Evolutionary conservation across 23 tunicate genomes (phyloP), one percentile per base, ranked within the genome.

Genomic region (Aplidium turbinatum): DNA sequence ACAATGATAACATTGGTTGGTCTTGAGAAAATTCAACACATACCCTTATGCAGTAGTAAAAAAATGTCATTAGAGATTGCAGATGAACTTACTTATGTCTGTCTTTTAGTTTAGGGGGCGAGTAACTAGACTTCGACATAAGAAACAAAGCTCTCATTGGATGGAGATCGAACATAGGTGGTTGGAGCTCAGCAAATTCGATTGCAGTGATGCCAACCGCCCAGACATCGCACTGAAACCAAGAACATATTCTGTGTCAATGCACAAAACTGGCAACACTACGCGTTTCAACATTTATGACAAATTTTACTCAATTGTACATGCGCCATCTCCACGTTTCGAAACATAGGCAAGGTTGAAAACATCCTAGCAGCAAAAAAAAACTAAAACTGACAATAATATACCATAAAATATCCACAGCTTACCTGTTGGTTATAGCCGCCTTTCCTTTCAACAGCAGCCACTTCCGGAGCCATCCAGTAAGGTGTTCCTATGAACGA

Each of bases 401-500:
- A 42, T 13, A 9, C 9, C 48, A 9, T 9, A 42, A 42, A 42
- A 42, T 9, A 13, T 42, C 48, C 13, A 13, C 48, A 42, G 9
- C 6, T 55, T 35, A 90, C 97, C 82, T 90, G 97, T 62, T 90
- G 97, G 60, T 90, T 89, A 56, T 94, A 94, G 31, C 99, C 99
- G 32, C 99, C 99, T 80, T 94, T 94, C 38, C 99, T 63, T 67
- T 94, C 99, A 25, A 94, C 99, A 9, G 99, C 99, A 1, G 99
- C 99, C 39, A 94, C 99, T 48, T 94, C 99, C 4, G 99, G 99
- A 20, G 99, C 99, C 99, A 94, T 94, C 99, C 99, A 94, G 35
- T 94, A 94, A 0, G 99, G 99, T 4, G 99, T 94, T 33, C 99
- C 99, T 51, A 94, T 94, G 70, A 94, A 94, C 6, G 90, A 82